Percentiles rank a stretch among this genome's conserved stretches.
phyloP scores from a whole-genome alignment of 2,797 vertebrate genomes.

The Pangasius krempfi region DNA sequence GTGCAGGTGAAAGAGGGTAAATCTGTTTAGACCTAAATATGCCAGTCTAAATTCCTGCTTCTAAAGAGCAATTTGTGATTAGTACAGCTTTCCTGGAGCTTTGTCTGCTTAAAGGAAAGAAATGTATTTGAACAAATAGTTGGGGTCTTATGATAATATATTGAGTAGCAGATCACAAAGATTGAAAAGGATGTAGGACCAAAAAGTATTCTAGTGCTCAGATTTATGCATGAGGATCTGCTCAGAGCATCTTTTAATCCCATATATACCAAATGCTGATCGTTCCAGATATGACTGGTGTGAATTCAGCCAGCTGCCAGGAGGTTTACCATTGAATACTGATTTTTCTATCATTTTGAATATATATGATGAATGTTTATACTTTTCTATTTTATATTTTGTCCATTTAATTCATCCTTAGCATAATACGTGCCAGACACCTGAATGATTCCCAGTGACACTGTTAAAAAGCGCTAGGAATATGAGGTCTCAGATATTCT shows the following conservation, averaged over 20 bases:
- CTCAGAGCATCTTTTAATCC: not conserved
- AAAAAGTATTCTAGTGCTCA: not conserved
- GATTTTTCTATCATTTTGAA: not conserved
- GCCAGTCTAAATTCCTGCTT: constrained; percentile 6
- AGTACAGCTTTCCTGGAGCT: not conserved
- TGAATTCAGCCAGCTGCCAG: not conserved
- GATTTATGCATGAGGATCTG: not conserved
- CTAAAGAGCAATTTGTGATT: not conserved
- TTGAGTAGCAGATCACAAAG: not conserved
- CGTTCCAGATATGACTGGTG: no score
- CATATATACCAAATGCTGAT: not conserved
- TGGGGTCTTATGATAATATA: not conserved
- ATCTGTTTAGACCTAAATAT: not conserved
- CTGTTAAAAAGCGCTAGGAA: not conserved
- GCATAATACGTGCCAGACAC: not conserved
- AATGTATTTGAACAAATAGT: not conserved
- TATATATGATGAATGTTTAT: not conserved
- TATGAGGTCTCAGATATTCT: not conserved
- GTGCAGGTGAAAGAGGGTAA: no score
- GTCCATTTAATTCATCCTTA: not conserved
- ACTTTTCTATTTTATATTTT: not conserved
- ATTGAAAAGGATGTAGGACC: not conserved
- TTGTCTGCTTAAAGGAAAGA: not conserved
- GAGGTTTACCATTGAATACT: not conserved
- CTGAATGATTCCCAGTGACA: not conserved